phyloP scores from a whole-genome alignment of 2,113 vertebrate genomes.

The Caretta caretta region DNA sequence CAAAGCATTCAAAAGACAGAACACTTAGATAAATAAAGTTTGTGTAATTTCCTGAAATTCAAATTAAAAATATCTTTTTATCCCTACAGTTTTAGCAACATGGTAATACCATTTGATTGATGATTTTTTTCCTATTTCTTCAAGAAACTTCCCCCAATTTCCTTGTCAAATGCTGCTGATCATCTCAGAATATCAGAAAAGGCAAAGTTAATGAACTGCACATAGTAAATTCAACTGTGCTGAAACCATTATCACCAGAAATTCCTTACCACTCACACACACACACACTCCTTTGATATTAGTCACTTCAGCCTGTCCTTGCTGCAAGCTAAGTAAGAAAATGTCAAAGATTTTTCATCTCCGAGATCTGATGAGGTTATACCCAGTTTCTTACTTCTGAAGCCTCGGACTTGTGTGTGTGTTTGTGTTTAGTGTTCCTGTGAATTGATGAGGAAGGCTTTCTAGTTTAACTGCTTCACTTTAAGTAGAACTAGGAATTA shows the following conservation, averaged over 20 bases:
- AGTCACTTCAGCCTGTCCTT: conserved; percentile 21
- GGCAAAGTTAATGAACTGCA: background rate
- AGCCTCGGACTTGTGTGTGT: conserved; percentile 16
- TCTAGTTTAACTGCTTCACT: conserved; percentile 12
- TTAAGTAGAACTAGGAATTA: conserved; percentile 37
- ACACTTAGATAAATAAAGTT: background rate
- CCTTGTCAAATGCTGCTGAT: conserved; percentile 10
- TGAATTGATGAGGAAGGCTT: background rate
- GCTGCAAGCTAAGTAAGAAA: background rate
- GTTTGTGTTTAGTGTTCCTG: conserved; percentile 13
- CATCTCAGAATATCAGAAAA: background rate
- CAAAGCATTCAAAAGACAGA: background rate
- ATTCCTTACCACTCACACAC: background rate
- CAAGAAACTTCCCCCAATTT: background rate
- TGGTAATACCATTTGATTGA: background rate
- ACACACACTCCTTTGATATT: background rate
- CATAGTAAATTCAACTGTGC: background rate
- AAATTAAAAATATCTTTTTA: background rate
- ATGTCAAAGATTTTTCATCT: conserved; percentile 51
- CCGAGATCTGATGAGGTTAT: conserved; percentile 1
- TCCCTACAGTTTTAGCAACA: background rate
- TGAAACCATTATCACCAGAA: background rate
- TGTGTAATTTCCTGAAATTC: conserved; percentile 4
- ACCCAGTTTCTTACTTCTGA: conserved; percentile 39
- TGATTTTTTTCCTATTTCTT: background rate